Percentiles rank a stretch among this genome's conserved stretches.
These are phyloP conservation scores for Centropus unirufus DNA, from an alignment of 2,113 vertebrate species.

Conservation along the genomic window DNA sequence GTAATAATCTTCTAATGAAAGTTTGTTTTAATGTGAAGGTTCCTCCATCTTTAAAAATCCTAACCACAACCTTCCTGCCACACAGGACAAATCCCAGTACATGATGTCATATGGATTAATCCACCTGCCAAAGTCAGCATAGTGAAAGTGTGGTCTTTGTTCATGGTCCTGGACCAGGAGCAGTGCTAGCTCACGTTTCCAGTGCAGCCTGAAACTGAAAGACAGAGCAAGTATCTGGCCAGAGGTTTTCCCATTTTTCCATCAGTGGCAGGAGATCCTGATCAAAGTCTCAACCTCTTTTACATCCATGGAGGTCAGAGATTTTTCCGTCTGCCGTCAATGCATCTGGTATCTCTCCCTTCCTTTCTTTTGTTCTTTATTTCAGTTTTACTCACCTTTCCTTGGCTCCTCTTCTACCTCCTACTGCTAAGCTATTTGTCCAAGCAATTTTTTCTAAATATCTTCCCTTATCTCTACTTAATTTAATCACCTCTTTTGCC, in stretches of 20 bases:
- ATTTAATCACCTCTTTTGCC: neutral
- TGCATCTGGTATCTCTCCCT: neutral
- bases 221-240: accelerated
- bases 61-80: neutral
- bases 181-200: neutral
- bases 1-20: neutral
- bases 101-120: accelerated
- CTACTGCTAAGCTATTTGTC: neutral
- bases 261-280: neutral
- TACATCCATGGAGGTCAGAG: neutral
- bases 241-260: neutral
- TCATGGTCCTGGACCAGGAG: neutral
- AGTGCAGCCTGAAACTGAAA: neutral
- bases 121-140: neutral
- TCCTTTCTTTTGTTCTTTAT: neutral
- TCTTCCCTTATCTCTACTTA: neutral
- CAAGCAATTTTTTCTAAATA: neutral
- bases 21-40: neutral
- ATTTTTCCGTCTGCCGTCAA: neutral
- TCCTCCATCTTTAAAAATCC: neutral
- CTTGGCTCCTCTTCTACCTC: neutral
- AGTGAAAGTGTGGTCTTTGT: accelerated
- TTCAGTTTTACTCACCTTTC: neutral
- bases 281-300: neutral
- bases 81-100: neutral